phyloP scores from a whole-genome alignment of 2,113 vertebrate genomes.

The Egretta garzetta region DNA sequence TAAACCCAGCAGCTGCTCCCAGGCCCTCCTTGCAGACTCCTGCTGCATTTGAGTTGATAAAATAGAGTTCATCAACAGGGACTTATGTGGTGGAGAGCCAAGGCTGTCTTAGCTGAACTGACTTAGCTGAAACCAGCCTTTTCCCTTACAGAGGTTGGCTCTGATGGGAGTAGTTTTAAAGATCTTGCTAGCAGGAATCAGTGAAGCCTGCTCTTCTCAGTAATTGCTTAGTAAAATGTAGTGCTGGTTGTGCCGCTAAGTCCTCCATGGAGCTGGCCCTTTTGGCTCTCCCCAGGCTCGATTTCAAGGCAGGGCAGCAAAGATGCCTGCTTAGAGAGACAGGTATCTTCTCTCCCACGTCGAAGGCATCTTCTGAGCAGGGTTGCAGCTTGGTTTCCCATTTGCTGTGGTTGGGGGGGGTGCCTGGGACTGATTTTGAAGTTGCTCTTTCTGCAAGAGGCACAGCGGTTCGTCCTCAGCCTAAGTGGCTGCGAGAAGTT shows the following conservation, averaged over 20 bases:
- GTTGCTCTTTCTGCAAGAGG: neutral
- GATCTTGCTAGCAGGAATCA: neutral
- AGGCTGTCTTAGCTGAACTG: neutral
- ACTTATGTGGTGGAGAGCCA: neutral
- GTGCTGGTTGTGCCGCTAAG: neutral
- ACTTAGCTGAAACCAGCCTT: neutral
- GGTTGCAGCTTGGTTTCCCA: neutral
- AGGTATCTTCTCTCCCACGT: accelerated
- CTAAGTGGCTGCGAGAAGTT: neutral
- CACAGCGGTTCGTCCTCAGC: accelerated
- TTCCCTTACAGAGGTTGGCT: neutral
- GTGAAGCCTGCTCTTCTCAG: neutral
- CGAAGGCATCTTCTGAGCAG: neutral
- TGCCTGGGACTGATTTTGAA: neutral
- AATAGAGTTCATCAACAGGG: neutral
- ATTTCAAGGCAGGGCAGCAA: neutral
- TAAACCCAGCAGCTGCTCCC: neutral
- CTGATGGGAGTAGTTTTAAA: neutral
- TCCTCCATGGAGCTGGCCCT: neutral
- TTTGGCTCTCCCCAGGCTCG: neutral
- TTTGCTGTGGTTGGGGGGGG: neutral
- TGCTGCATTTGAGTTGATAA: neutral
- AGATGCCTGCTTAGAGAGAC: neutral
- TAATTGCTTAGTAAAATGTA: neutral
- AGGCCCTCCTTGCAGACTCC: neutral